A percentile compares a stretch with the other conserved stretches of the same genome.
These are phyloP conservation scores for Norana najaformis DNA, from an alignment of 2,888 invertebrate species.

Conservation along the genomic window DNA sequence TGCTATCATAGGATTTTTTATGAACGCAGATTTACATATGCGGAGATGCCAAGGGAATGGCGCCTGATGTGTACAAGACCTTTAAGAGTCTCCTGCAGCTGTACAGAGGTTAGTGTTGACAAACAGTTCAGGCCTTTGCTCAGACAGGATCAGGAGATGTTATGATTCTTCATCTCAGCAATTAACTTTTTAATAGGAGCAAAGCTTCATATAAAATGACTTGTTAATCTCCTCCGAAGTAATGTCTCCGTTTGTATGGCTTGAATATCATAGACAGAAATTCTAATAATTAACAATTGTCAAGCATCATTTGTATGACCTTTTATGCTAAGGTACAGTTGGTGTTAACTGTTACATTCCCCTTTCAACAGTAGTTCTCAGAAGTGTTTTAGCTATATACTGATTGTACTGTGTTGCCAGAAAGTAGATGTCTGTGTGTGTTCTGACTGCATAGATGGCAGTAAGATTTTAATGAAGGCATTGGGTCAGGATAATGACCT, in stretches of 20 bases:
- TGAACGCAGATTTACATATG: constrained; percentile 67
- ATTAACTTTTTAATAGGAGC: neutral
- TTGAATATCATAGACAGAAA: neutral
- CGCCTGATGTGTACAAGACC: constrained; percentile 70
- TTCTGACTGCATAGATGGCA: neutral
- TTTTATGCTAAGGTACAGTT: neutral
- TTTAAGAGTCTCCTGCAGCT: constrained; percentile 66
- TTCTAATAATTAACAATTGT: neutral
- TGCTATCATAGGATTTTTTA: neutral
- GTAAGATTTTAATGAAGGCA: neutral
- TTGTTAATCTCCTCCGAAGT: neutral
- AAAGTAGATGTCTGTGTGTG: neutral
- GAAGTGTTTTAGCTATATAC: too few species aligned
- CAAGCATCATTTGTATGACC: too few species aligned
- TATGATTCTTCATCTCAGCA: neutral
- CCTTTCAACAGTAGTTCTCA: neutral
- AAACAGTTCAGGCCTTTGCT: neutral
- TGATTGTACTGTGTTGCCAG: too few species aligned
- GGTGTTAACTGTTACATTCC: neutral
- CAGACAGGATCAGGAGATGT: neutral
- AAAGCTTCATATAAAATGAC: neutral
- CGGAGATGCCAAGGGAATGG: constrained; percentile 77
- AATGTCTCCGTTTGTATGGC: neutral
- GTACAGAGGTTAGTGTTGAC: constrained; percentile 61
- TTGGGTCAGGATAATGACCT: neutral